Conservation (phyloP, 2,113 vertebrate genomes). For the Pan paniscus region DNA sequence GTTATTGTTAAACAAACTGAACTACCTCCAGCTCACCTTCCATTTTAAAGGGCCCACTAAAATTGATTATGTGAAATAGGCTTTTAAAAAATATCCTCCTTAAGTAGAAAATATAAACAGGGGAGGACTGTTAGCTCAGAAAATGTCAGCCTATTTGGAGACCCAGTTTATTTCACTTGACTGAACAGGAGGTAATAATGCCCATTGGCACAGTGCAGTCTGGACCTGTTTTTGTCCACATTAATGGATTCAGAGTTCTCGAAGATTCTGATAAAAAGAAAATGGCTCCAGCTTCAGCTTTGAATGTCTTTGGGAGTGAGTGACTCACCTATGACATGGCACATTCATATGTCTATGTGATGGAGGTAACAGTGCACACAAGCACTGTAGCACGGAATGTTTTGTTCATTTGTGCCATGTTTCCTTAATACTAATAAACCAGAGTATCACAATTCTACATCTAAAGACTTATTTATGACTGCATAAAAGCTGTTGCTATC, state of each 20-base stretch:
- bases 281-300: not conserved
- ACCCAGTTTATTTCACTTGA: not conserved
- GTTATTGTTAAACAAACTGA: conserved; percentile 70
- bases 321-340: not conserved
- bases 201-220: not conserved
- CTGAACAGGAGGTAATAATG: not conserved
- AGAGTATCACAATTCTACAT: not conserved
- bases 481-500: not conserved
- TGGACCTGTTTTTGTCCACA: not conserved
- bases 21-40: conserved; percentile 48
- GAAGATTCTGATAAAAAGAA: not conserved
- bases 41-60: conserved; percentile 61
- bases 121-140: conserved; percentile 16
- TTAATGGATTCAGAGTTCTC: not conserved
- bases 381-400: not conserved
- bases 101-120: conserved; percentile 64
- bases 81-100: conserved; percentile 64
- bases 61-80: conserved; percentile 68
- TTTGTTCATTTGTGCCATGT: not conserved
- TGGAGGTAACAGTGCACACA: not conserved
- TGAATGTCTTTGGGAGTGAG: not conserved
- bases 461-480: not conserved
- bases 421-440: not conserved
- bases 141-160: conserved; percentile 43
- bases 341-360: not conserved